Evolutionary conservation across 2,888 invertebrate genomes (phyloP).

Genomic region (Eupeodes latifasciatus): DNA sequence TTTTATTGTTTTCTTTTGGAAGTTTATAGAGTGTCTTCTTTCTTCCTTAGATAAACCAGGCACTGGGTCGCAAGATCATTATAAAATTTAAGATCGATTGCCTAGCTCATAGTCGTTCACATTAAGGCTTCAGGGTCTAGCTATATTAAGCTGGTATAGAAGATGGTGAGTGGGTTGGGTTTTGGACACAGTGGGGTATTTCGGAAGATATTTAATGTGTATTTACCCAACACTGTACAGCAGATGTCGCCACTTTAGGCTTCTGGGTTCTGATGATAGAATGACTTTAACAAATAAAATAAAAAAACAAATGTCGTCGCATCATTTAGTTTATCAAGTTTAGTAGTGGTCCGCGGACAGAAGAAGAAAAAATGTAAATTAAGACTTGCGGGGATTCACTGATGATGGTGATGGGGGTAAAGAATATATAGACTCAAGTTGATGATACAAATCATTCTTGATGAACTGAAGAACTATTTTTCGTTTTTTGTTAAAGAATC

Average conservation of each 20-base stretch:
- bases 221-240: conserved; percentile 61
- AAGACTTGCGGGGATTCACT: conserved; percentile 40
- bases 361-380: conserved; percentile 67
- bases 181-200: conserved; percentile 54
- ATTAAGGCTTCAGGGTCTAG: neutral
- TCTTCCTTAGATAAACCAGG: no score
- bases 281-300: neutral
- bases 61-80: conserved; percentile 49
- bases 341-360: neutral
- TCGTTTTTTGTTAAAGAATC: neutral
- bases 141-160: no score
- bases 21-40: neutral
- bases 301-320: conserved; percentile 20
- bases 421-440: neutral
- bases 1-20: conserved; percentile 3
- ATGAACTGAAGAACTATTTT: conserved; percentile 14
- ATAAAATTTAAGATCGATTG: conserved; percentile 73
- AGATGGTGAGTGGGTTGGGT: conserved; percentile 50
- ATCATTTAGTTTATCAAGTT: conserved; percentile 57
- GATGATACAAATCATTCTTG: conserved; percentile 57
- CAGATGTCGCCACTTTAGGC: conserved; percentile 70
- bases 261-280: conserved; percentile 33
- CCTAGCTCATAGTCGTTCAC: neutral
- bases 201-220: conserved; percentile 47
- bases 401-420: neutral